Evolutionary conservation across 1,140 invertebrate species (phyloP).

Genomic region (Rhopalosiphum padi): DNA sequence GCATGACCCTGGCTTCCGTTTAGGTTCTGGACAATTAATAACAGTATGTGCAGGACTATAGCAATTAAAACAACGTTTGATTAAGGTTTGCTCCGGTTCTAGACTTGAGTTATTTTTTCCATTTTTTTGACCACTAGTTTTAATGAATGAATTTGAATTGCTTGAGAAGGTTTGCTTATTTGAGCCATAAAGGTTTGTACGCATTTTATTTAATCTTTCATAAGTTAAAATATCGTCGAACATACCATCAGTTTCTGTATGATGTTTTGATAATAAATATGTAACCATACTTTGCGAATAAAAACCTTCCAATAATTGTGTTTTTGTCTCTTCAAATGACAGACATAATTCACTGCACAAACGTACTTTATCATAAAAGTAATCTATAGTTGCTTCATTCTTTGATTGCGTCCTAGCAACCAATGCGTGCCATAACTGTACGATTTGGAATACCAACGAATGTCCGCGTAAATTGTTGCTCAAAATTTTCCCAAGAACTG

Average conservation of each 20-base stretch:
- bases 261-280: slow-evolving; percentile 12
- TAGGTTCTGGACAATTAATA: background rate
- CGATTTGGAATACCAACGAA: background rate
- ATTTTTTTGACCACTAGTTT: background rate
- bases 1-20: background rate
- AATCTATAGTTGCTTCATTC: slow-evolving; percentile 13
- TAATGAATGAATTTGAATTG: background rate
- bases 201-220: slow-evolving; percentile 38
- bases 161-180: background rate
- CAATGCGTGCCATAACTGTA: background rate
- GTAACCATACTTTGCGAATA: slow-evolving; percentile 6
- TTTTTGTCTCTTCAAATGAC: slow-evolving; percentile 22
- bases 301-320: background rate
- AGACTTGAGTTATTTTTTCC: background rate
- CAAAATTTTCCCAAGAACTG: background rate
- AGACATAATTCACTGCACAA: background rate
- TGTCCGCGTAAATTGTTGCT: background rate
- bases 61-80: background rate
- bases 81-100: background rate
- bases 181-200: background rate
- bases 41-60: background rate
- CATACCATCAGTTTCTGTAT: background rate
- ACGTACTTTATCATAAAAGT: slow-evolving; percentile 7
- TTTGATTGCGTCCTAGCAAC: background rate
- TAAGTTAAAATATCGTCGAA: background rate